Base-by-base conservation (phyloP, 2,888 invertebrate species). In the Drosophila algonquin region DNA sequence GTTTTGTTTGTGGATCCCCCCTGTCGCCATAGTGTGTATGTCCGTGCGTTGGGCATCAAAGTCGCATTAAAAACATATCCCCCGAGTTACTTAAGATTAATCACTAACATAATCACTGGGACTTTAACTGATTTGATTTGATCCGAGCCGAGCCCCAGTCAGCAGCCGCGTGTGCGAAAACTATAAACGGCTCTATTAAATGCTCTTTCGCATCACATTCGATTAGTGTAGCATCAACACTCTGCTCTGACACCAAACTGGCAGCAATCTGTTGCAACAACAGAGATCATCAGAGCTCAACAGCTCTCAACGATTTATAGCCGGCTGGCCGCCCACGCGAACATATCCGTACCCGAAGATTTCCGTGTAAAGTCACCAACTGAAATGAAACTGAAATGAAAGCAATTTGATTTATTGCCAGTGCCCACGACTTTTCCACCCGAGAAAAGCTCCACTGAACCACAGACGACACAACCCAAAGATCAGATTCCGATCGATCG, bases 61-160 rank as follows among this genome's bases (percentile, higher is more conserved):
- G 80, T 73, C 82, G 85, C 85, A 85, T 83, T 86, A 87, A 87
- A 86, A 86, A 89, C 87, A 81, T 84, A 87, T 89, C 84, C 82
- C 78, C 78, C 74, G 89, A 89, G 89, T 89, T 89, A 89, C 86
- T 86, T 87, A 89, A 86, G 84, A 81, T 89, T 86, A 86, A 86
- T 87, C 86, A 88, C 86, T 86, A 87, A 81, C 85, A 86, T 86
- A 88, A 86, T 86, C 86, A 80, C 86, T 89, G 85, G 81, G 86
- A 84, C 81, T 87, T 87, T 81, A 76, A 87, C 77, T 79, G 80
- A 84, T 87, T 86, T 14, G 83, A 86, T 77, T 70, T 55, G 65
- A 67, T 58, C 45, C 35, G 80, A 88, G 71, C 70, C 60, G 63
- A 67, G 58, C 40, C 35, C 48, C 62, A 61, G 40, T 6, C 40